phyloP scores from a whole-genome alignment of 1,140 invertebrate species.

The Nixonia krombeini region DNA sequence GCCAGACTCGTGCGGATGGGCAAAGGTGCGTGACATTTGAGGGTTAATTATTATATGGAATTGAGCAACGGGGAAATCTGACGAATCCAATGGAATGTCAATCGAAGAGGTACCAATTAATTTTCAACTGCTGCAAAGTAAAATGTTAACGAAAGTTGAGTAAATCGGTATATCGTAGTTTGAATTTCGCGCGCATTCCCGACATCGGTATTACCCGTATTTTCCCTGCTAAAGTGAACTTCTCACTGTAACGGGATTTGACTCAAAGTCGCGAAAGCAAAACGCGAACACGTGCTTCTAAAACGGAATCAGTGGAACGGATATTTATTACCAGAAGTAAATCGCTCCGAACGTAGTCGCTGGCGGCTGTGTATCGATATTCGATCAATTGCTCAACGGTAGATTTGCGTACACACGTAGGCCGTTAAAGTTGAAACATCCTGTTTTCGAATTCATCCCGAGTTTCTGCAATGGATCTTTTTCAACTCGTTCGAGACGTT shows the following conservation, averaged over 20 bases:
- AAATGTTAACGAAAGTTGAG: too few species aligned
- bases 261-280: constrained; percentile 29
- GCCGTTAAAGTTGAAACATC: constrained; percentile 58
- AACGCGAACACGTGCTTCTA: constrained; percentile 8
- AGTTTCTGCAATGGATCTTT: constrained; percentile 56
- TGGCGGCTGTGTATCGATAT: constrained; percentile 1
- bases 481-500: constrained; percentile 31
- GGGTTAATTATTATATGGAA: too few species aligned
- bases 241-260: constrained; percentile 32
- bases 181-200: background rate
- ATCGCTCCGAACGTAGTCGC: constrained; percentile 4
- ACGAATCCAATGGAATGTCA: too few species aligned
- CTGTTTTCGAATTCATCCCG: constrained; percentile 59
- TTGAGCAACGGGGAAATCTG: too few species aligned
- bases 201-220: background rate
- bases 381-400: constrained; percentile 45
- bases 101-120: too few species aligned
- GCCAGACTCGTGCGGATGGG: too few species aligned
- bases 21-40: too few species aligned
- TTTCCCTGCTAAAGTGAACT: constrained; percentile 11
- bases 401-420: constrained; percentile 39
- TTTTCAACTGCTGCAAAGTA: too few species aligned
- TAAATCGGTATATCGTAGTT: too few species aligned
- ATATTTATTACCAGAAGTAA: constrained; percentile 27
- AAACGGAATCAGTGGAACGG: constrained; percentile 22